Evolutionary conservation across 2,888 invertebrate species (phyloP), one percentile per base, ranked within the genome.

Genomic region (Aporophyla nigra): DNA sequence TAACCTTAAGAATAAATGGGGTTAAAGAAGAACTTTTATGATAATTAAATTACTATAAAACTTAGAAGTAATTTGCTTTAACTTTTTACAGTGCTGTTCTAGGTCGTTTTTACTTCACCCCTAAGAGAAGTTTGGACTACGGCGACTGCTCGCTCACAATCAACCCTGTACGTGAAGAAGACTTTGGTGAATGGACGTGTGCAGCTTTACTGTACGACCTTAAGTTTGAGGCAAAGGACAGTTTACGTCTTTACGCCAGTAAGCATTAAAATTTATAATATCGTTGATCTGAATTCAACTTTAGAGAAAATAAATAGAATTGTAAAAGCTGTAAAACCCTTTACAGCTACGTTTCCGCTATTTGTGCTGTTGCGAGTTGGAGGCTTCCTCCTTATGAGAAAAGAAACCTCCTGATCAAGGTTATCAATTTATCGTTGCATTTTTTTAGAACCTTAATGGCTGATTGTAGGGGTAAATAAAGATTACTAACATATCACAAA

Each of bases 131-230:
- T 46, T 84, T 96, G 74, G 89, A 93, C 80, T 90, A 93, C 43
- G 97, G 97, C 0, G 96, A 96, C 80, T 97, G 97, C 86, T 95
- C 97, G 0, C 83, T 97, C 51, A 95, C 92, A 24, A 96, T 97
- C 54, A 89, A 84, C 10, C 87, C 91, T 0, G 92, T 96, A 1
- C 53, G 75, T 21, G 83, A 83, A 0, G 93, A 95, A 12, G 97
- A 97, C 77, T 76, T 93, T 14, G 97, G 97, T 2, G 86, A 87
- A 33, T 97, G 97, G 97, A 95, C 93, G 0, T 97, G 97, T 72
- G 97, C 95, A 0, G 96, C 93, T 1, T 79, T 94, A 16, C 87
- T 96, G 21, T 91, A 93, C 40, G 91, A 92, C 19, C 90, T 93
- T 1, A 51, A 80, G 3, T 58, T 87, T 19, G 97, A 97, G 80